A percentile compares a stretch with the other conserved stretches of the same genome.
These are phyloP conservation scores for Okapia johnstoni DNA, from an alignment of 2,113 vertebrate species.

Conservation along the genomic window DNA sequence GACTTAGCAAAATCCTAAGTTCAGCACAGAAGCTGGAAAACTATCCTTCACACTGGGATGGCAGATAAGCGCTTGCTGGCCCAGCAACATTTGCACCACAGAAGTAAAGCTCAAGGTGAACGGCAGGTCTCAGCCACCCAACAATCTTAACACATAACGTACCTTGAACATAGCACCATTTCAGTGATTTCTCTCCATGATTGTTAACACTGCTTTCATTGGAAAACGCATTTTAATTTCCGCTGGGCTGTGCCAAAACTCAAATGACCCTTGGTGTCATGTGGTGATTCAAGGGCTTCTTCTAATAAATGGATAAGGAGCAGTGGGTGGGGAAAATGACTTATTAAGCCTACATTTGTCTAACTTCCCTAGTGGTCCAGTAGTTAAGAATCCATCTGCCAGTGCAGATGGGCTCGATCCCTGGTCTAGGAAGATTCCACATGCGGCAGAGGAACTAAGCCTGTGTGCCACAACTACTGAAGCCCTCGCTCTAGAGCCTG, in stretches of 20 bases:
- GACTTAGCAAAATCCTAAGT: not conserved
- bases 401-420: not conserved
- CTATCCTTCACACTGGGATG: not conserved
- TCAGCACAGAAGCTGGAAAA: not conserved
- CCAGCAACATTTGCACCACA: not conserved
- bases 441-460: not conserved
- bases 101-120: not conserved
- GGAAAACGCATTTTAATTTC: constrained; percentile 4
- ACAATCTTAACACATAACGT: not conserved
- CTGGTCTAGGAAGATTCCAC: not conserved
- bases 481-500: not conserved
- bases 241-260: not conserved
- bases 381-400: not conserved
- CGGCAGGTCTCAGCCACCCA: not conserved
- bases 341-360: not conserved
- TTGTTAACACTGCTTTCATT: not conserved
- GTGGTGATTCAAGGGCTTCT: not conserved
- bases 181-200: not conserved
- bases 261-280: not conserved
- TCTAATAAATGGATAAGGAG: not conserved
- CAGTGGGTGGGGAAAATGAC: not conserved
- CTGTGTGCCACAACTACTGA: not conserved
- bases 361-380: not conserved
- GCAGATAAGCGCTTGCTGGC: not conserved
- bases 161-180: not conserved